Conservation (phyloP, 2,888 invertebrate species). For the Timema podura region DNA sequence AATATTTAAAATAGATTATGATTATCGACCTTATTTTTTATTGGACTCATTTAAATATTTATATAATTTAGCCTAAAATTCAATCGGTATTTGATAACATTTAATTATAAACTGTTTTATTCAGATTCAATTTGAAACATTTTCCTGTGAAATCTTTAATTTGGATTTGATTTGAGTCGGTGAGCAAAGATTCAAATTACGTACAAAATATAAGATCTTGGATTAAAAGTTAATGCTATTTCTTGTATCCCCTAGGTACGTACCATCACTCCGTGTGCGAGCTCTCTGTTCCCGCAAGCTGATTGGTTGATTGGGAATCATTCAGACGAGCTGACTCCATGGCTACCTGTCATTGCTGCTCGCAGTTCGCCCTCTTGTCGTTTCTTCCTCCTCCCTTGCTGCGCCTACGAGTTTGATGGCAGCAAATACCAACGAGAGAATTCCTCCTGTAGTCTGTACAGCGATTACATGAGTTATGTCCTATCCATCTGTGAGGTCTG, state of each 20-base stretch:
- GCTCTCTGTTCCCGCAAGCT: slow-evolving; percentile 62
- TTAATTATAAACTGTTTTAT: too few species aligned
- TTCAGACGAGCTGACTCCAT: slow-evolving; percentile 98
- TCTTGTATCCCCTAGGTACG: slow-evolving; percentile 51
- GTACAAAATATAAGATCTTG: too few species aligned
- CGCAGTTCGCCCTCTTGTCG: slow-evolving; percentile 67
- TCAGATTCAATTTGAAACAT: too few species aligned
- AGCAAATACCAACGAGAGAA: slow-evolving; percentile 72
- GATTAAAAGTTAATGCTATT: too few species aligned
- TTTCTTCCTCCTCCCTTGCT: slow-evolving; percentile 93
- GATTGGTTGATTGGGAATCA: slow-evolving; percentile 98
- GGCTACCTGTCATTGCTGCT: slow-evolving; percentile 92
- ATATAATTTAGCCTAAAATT: too few species aligned
- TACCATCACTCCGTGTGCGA: slow-evolving; percentile 64
- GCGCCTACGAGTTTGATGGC: slow-evolving; percentile 86
- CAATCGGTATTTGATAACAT: too few species aligned
- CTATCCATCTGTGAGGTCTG: slow-evolving; percentile 58
- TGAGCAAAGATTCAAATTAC: too few species aligned
- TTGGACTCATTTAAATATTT: too few species aligned
- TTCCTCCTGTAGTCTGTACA: slow-evolving; percentile 71
- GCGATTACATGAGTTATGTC: slow-evolving; percentile 66
- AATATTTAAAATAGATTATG: too few species aligned
- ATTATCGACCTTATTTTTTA: too few species aligned
- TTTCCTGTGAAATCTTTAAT: too few species aligned
- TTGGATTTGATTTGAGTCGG: too few species aligned